These are phyloP conservation scores for Pristionchus exspectatus DNA, from an alignment of 2,888 invertebrate genomes.

Conservation along the genomic window DNA sequence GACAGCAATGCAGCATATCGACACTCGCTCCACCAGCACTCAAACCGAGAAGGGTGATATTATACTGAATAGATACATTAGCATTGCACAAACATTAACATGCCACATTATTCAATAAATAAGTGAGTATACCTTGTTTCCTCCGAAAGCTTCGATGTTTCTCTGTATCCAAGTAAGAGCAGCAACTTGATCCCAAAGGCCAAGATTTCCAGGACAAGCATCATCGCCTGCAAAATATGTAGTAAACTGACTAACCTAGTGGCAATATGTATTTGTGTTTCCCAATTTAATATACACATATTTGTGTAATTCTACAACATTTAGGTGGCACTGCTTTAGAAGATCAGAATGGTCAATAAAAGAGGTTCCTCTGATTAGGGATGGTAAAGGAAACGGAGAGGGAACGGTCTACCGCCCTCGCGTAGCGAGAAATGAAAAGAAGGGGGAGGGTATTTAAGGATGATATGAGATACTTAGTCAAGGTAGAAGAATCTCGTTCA, in stretches of 20 bases:
- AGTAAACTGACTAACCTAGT: not conserved
- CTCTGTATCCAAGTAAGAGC: constrained; percentile 63
- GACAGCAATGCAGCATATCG: constrained; percentile 40
- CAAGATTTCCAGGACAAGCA: constrained; percentile 64
- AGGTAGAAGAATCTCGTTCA: too few species aligned
- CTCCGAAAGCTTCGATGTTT: constrained; percentile 50
- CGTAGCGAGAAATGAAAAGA: too few species aligned
- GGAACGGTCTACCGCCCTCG: too few species aligned
- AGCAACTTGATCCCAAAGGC: constrained; percentile 66
- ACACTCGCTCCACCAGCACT: constrained; percentile 46
- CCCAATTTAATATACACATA: too few species aligned
- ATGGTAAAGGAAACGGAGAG: too few species aligned
- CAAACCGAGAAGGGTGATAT: constrained; percentile 38
- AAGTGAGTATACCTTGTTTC: not conserved
- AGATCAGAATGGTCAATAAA: too few species aligned
- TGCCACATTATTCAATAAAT: not conserved
- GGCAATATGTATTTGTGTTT: too few species aligned
- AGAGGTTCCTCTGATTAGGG: too few species aligned
- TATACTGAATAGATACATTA: constrained; percentile 1
- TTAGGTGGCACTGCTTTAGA: too few species aligned
- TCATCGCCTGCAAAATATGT: constrained; percentile 53
- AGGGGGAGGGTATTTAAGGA: too few species aligned
- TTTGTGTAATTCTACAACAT: too few species aligned
- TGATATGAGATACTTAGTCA: too few species aligned
- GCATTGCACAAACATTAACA: not conserved